These are phyloP conservation scores for Cecropterus lyciades DNA, from an alignment of 1,140 invertebrate genomes.

Conservation along the genomic window DNA sequence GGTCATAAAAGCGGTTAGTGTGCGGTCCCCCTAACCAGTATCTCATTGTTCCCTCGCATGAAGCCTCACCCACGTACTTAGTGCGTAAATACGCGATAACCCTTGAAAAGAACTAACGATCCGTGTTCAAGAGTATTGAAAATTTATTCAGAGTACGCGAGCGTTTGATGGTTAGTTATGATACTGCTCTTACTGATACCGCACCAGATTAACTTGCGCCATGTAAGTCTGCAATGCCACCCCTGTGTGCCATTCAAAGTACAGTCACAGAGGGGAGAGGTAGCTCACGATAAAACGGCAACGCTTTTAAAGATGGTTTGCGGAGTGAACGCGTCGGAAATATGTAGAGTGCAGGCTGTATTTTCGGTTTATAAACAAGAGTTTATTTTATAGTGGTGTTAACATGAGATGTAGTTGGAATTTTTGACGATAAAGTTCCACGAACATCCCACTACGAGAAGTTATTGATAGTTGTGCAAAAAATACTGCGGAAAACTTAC, in stretches of 20 bases:
- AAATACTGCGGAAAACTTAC: constrained; percentile 19
- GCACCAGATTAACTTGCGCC: constrained; percentile 50
- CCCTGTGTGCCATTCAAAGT: constrained; percentile 25
- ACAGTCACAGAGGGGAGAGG: constrained; percentile 15
- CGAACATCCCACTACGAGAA: background rate
- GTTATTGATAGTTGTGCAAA: constrained; percentile 25
- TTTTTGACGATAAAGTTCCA: constrained; percentile 40
- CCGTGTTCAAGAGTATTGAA: constrained; percentile 71
- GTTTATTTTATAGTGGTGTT: constrained; percentile 68
- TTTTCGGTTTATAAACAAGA: constrained; percentile 68
- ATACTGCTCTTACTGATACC: constrained; percentile 51
- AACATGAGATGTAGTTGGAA: constrained; percentile 57
- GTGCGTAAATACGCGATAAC: constrained; percentile 57
- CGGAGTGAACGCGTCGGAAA: constrained; percentile 56
- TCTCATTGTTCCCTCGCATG: constrained; percentile 27
- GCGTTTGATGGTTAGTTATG: constrained; percentile 73
- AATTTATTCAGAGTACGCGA: constrained; percentile 79
- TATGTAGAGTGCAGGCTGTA: constrained; percentile 59
- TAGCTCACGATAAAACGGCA: constrained; percentile 49
- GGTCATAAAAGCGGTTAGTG: constrained; percentile 22
- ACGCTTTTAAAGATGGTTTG: constrained; percentile 45
- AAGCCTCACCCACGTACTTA: constrained; percentile 55
- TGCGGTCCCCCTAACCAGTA: constrained; percentile 20
- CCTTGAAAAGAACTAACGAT: constrained; percentile 74
- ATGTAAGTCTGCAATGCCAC: constrained; percentile 5